Conservation (phyloP, 2,888 invertebrate genomes). For the Chirona hameri region DNA sequence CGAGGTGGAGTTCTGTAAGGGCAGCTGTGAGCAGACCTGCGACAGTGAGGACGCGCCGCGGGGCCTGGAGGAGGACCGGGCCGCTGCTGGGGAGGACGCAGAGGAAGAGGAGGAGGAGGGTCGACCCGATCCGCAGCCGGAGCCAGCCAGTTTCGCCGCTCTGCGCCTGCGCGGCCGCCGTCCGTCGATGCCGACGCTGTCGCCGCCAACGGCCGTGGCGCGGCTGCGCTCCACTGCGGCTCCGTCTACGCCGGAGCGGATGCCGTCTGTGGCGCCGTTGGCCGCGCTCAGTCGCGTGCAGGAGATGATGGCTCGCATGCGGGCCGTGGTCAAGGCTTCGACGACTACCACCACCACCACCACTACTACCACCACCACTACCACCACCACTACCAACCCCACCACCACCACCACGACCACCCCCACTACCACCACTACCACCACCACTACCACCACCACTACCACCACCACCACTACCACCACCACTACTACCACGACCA, state of each 20-base stretch:
- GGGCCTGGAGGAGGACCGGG: constrained; percentile 5
- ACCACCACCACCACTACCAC: background rate
- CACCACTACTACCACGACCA: background rate
- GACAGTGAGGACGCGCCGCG: constrained; percentile 30
- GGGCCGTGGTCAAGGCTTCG: constrained; percentile 33
- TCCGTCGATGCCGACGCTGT: constrained; percentile 31
- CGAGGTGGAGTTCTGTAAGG: constrained; percentile 41
- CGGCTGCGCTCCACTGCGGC: constrained; percentile 4
- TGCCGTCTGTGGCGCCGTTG: background rate
- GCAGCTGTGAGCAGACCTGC: constrained; percentile 39
- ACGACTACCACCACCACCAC: constrained; percentile 30
- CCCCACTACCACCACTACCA: constrained; percentile 30
- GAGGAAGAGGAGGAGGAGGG: constrained; percentile 5
- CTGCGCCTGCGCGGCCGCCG: constrained; percentile 5
- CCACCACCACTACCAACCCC: constrained; percentile 12
- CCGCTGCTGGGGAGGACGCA: constrained; percentile 12
- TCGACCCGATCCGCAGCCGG: constrained; percentile 29
- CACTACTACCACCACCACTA: constrained; percentile 28
- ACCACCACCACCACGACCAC: constrained; percentile 32
- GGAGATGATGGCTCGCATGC: constrained; percentile 32
- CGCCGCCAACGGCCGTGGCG: no score
- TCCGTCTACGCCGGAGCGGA: constrained; percentile 27
- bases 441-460: background rate
- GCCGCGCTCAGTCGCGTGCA: constrained; percentile 31
- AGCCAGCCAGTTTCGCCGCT: background rate